Base-by-base conservation (phyloP, 1,140 invertebrate genomes). In the Drosophila virilis region DNA sequence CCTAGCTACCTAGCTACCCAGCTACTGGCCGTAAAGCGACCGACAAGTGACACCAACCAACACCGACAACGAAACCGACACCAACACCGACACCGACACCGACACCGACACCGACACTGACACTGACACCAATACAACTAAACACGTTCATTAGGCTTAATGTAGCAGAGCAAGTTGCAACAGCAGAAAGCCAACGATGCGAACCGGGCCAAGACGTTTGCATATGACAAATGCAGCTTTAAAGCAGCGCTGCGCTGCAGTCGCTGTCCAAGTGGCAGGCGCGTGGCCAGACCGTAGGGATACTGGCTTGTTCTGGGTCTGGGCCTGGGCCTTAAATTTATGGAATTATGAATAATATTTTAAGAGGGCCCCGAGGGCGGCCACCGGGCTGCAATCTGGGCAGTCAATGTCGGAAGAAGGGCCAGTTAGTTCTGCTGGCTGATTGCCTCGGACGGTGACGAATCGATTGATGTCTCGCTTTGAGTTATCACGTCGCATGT, bases 341-440 rank as follows among this genome's bases (percentile, higher is more conserved):
- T 86, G 82, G 82, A 86, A 86, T 86, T 86, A 88, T 88, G 82
- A 86, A 86, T 86, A 86, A 86, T 86, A 88, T 86, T 83, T 86
- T 79, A 88, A 88, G 79, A 81, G 67, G 72, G 64, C 81, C 81
- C 74, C 64, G 68, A 77, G 74, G 77, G 73, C 73, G 81, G 77
- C 77, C 80, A 78, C 77, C 74, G 69, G 78, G 68, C 74, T 61
- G 66, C 57, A 38, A 22, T 22, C 22, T 22, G 22, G 22, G 58
- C 43, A 51, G n/a, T 17, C 28, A 15, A 33, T 38, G 45, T 33
- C 54, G 9, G 40, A 46, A 51, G 42, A 58, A 52, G 45, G 77
- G 51, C 71, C 67, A 67, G 71, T 88, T 86, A 86, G 83, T 86
- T 86, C 68, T 86, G 83, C 76, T 70, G 79, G 76, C 82, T 86